Conservation (phyloP, 2,888 invertebrate species). For the Myathropa florea region DNA sequence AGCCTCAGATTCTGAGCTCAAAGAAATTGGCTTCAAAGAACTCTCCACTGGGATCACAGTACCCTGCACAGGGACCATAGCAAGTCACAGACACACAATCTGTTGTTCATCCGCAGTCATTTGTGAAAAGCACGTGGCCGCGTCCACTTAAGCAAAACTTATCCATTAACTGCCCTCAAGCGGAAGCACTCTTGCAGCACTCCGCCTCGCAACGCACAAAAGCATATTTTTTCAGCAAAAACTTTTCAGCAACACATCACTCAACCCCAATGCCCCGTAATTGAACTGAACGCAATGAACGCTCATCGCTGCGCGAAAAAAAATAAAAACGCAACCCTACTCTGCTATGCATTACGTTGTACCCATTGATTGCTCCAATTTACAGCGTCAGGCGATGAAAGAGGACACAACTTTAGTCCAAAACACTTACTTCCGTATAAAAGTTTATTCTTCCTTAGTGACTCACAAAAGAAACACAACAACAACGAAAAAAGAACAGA, state of each 20-base stretch:
- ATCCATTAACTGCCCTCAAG: background rate
- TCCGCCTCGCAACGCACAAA: background rate
- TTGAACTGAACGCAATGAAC: background rate
- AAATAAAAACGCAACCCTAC: background rate
- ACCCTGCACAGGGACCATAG: no score
- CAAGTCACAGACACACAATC: no score
- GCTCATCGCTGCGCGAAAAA: background rate
- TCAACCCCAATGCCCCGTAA: background rate
- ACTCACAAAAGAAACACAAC: conserved; percentile 10
- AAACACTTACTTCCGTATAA: conserved; percentile 7
- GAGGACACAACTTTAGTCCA: background rate
- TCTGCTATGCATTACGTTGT: background rate
- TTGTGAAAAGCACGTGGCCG: no score
- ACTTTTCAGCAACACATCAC: background rate
- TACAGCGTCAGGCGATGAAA: background rate
- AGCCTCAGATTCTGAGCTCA: no score
- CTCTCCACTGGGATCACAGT: no score
- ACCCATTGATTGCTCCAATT: conserved; percentile 10
- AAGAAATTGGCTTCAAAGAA: no score
- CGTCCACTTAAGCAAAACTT: background rate
- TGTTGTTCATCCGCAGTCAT: no score
- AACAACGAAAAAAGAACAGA: background rate
- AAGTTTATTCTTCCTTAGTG: conserved; percentile 10
- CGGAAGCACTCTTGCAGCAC: background rate
- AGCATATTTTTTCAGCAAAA: background rate